A percentile compares a stretch with the other conserved stretches of the same genome.
Conservation (phyloP, 2,113 vertebrate genomes). For the Plestiodon gilberti region DNA sequence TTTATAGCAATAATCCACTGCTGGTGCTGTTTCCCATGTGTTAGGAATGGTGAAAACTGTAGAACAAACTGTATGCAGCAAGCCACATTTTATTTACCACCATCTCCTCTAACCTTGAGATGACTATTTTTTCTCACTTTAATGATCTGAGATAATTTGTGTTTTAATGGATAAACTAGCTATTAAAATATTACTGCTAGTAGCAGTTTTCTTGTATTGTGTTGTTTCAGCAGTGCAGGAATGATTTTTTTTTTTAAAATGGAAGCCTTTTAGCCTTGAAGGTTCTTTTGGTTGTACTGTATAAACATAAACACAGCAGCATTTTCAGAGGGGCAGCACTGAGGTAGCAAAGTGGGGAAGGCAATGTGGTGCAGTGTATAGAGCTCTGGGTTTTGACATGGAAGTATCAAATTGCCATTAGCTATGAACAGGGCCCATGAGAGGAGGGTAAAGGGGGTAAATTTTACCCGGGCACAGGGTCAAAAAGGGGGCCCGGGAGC, state of each 20-base stretch:
- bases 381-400: not conserved
- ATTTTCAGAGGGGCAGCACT: not conserved
- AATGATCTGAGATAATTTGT: slow-evolving; percentile 38
- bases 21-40: not conserved
- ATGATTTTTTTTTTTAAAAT: slow-evolving; percentile 35
- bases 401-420: not conserved
- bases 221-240: slow-evolving; percentile 28
- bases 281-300: not conserved
- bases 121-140: slow-evolving; percentile 27
- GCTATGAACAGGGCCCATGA: too few relatives aligned
- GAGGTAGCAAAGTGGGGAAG: not conserved
- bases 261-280: slow-evolving; percentile 48
- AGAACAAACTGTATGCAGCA: slow-evolving; percentile 14
- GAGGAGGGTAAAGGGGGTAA: too few relatives aligned
- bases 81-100: slow-evolving; percentile 27
- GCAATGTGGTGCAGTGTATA: not conserved
- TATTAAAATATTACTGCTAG: slow-evolving; percentile 33
- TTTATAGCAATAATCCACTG: slow-evolving; percentile 35
- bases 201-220: slow-evolving; percentile 28
- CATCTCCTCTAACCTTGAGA: not conserved
- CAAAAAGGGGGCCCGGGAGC: too few relatives aligned
- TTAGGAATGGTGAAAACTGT: slow-evolving; percentile 20
- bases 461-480: too few relatives aligned
- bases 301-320: slow-evolving; percentile 29
- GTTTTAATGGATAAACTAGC: slow-evolving; percentile 40